Base-by-base conservation (phyloP, 2,113 vertebrate genomes). In the Lepus americanus region DNA sequence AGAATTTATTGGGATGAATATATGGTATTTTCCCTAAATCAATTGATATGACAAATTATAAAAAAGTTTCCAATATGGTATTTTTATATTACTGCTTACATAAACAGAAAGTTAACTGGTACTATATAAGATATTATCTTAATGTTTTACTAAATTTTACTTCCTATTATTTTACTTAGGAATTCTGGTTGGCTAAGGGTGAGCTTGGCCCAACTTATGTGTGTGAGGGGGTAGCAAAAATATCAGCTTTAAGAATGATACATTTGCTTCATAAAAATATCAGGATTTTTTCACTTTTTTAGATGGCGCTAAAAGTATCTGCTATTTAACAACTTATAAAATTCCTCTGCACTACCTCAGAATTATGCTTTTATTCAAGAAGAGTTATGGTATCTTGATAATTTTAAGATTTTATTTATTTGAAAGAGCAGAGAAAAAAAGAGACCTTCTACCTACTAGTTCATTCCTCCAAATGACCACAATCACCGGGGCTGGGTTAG, bases 281-380 rank as follows among this genome's bases (percentile, higher is more conserved):
- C 19, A 70, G 25, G 20, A 84, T 79, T 64, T 80, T 64, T 86
- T 64, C 33, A 88, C 63, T 59, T 88, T 92, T 83, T 81, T 39
- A 69, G 67, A 89, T 25, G 92, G 25, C 10, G 55, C 0, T 53
- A 25, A 64, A 76, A 89, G 25, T 31, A 74, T 44, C 12, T 84
- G 14, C 10, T 89, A 80, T 69, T 79, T 89, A 76, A 77, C 80
- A 9, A 19, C 72, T 73, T 67, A 53, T 29, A 70, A 85, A 92
- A 89, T 49, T 67, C 9, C 67, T 82, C 61, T 53, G 22, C 88
- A 70, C n/a, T 49, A 77, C 23, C 23, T 77, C 29, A 81, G 61
- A 92, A 92, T 55, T 39, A 29, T 86, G 53, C 44, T 84, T 86
- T 61, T 33, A 83, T 89, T 76, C 36, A 74, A 39, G 39, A 92